Evolutionary conservation across 2,113 vertebrate species (phyloP).

Genomic region (Rhea americana): DNA sequence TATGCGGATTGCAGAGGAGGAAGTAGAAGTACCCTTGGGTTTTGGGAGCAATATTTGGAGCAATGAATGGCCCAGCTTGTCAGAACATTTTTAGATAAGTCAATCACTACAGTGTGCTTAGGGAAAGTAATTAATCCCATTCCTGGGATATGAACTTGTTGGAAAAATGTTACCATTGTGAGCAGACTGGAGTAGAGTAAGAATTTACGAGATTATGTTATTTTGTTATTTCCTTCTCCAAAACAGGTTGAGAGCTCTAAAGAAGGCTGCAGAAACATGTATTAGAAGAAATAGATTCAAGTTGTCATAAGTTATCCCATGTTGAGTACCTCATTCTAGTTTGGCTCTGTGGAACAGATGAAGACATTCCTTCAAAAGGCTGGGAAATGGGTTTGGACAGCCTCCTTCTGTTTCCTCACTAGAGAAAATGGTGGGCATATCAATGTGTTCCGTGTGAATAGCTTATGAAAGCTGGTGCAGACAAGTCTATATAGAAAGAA

Average conservation of each 20-base stretch:
- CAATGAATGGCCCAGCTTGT: background rate
- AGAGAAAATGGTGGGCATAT: background rate
- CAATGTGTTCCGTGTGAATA: background rate
- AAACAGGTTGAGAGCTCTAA: background rate
- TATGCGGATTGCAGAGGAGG: background rate
- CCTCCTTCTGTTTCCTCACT: background rate
- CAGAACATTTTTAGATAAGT: background rate
- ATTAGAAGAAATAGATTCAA: background rate
- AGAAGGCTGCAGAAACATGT: background rate
- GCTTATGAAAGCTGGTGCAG: background rate
- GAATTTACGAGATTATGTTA: background rate
- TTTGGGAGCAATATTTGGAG: background rate
- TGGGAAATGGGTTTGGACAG: background rate
- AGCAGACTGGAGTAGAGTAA: background rate
- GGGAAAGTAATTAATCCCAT: background rate
- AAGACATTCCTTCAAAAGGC: background rate
- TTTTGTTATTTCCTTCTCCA: background rate
- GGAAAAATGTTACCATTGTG: background rate
- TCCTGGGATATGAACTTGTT: background rate
- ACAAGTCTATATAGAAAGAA: background rate
- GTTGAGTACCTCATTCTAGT: background rate
- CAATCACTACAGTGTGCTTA: background rate
- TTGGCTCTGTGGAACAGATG: background rate
- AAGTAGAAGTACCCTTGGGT: background rate
- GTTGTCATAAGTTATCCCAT: background rate